Conservation (phyloP, 2,888 invertebrate species). For the Myopa tessellatipennis region DNA sequence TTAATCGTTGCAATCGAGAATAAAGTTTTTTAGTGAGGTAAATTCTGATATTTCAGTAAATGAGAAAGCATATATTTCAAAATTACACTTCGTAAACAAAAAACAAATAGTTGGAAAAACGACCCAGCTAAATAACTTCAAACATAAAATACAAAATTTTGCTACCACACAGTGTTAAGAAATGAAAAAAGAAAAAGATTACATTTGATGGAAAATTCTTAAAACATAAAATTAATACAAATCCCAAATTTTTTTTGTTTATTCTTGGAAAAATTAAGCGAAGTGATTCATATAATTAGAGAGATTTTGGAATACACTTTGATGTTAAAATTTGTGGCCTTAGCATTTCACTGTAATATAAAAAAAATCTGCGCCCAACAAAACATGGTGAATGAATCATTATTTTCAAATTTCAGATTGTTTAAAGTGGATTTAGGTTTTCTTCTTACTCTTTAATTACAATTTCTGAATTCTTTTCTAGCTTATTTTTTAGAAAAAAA, state of each 20-base stretch:
- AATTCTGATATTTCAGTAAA: not conserved
- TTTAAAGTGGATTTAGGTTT: too few relatives aligned
- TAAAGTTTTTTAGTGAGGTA: not conserved
- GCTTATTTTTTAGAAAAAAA: too few relatives aligned
- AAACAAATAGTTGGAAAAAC: not conserved
- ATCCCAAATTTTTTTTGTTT: not conserved
- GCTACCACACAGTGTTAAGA: not conserved
- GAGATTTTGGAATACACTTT: not conserved
- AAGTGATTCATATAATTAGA: not conserved
- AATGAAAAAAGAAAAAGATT: not conserved
- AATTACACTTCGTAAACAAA: not conserved
- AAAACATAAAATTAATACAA: not conserved
- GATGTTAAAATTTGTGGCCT: conserved; percentile 9
- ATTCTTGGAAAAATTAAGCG: not conserved
- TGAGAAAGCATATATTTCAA: not conserved
- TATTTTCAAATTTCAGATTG: too few relatives aligned
- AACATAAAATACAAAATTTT: not conserved
- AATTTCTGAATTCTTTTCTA: too few relatives aligned
- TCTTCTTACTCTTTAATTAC: too few relatives aligned
- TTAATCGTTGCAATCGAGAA: conserved; percentile 22
- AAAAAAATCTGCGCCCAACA: too few relatives aligned
- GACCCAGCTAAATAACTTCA: not conserved
- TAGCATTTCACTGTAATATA: not conserved
- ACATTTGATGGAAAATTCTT: not conserved
- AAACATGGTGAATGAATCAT: too few relatives aligned